A percentile compares a stretch with the other conserved stretches of the same genome.
Evolutionary conservation across 2,797 vertebrate species (phyloP).

Genomic region (Myripristis jacobus): DNA sequence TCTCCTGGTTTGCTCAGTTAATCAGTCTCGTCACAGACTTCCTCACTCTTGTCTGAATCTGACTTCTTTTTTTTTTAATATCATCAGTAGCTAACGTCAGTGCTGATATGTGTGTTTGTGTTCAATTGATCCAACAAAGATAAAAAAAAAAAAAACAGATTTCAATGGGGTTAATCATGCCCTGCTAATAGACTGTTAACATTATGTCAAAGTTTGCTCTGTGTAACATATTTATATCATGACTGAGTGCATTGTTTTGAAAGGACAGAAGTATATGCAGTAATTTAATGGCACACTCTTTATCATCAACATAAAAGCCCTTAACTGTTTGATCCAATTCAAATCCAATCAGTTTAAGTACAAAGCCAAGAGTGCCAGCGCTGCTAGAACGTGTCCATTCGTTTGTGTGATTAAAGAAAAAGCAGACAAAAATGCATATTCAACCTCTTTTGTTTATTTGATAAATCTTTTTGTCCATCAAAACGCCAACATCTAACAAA

Average conservation of each 20-base stretch:
- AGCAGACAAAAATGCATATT: slow-evolving; percentile 42
- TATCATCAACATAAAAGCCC: slow-evolving; percentile 52
- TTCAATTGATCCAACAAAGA: slow-evolving; percentile 16
- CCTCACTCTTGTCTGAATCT: neutral
- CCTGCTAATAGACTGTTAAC: neutral
- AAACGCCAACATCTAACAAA: slow-evolving; percentile 65
- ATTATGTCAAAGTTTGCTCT: neutral
- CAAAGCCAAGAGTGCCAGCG: slow-evolving; percentile 3
- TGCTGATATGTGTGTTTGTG: slow-evolving; percentile 9
- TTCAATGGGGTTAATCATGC: slow-evolving; percentile 16
- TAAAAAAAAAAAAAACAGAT: slow-evolving; percentile 3
- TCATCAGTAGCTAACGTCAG: slow-evolving; percentile 31
- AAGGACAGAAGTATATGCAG: slow-evolving; percentile 11
- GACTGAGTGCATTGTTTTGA: slow-evolving; percentile 2
- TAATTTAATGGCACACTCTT: slow-evolving; percentile 16
- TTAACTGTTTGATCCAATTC: slow-evolving; percentile 42
- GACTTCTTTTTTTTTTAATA: neutral
- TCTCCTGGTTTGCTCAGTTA: slow-evolving; percentile 33
- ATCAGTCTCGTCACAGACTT: slow-evolving; percentile 15
- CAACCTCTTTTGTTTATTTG: slow-evolving; percentile 71
- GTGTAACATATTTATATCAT: slow-evolving; percentile 1
- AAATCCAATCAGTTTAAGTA: slow-evolving; percentile 45
- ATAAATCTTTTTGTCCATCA: slow-evolving; percentile 65
- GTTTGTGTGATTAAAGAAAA: slow-evolving; percentile 25
- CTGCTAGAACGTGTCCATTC: slow-evolving; percentile 4